These are phyloP conservation scores for Gonioctena quinquepunctata DNA, from an alignment of 1,140 invertebrate species.

Conservation along the genomic window DNA sequence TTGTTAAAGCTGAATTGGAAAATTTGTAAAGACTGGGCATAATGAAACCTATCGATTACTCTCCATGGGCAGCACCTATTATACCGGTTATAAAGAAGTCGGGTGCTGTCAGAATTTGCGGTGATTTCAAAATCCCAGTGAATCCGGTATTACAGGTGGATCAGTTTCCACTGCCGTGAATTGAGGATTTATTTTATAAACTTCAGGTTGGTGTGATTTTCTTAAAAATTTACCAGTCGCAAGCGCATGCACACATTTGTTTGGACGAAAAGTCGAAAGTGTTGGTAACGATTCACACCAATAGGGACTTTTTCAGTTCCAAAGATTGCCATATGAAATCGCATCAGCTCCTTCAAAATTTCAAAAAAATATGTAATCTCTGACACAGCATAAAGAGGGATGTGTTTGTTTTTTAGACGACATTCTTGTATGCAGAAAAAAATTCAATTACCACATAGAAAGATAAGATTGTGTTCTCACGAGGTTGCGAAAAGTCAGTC, in stretches of 20 bases:
- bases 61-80: conserved; percentile 46
- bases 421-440: conserved; percentile 13
- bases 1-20: conserved; percentile 12
- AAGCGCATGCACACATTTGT: conserved; percentile 50
- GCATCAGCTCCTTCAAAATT: conserved; percentile 15
- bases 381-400: conserved; percentile 32
- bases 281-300: neutral
- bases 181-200: conserved; percentile 10
- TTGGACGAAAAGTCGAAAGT: neutral
- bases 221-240: conserved; percentile 26
- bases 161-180: conserved; percentile 5
- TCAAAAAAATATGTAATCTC: conserved; percentile 35
- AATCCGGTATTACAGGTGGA: conserved; percentile 37
- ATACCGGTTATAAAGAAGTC: conserved; percentile 57
- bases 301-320: conserved; percentile 8
- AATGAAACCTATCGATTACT: conserved; percentile 33
- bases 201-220: conserved; percentile 24
- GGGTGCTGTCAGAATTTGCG: conserved; percentile 53
- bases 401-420: conserved; percentile 37
- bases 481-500: conserved; percentile 5
- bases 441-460: neutral
- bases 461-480: neutral
- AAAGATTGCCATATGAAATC: neutral
- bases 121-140: conserved; percentile 50
- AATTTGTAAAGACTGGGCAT: conserved; percentile 12